These are phyloP conservation scores for Caenorhabditis wallacei DNA, from an alignment of 2,888 invertebrate species.

Conservation along the genomic window DNA sequence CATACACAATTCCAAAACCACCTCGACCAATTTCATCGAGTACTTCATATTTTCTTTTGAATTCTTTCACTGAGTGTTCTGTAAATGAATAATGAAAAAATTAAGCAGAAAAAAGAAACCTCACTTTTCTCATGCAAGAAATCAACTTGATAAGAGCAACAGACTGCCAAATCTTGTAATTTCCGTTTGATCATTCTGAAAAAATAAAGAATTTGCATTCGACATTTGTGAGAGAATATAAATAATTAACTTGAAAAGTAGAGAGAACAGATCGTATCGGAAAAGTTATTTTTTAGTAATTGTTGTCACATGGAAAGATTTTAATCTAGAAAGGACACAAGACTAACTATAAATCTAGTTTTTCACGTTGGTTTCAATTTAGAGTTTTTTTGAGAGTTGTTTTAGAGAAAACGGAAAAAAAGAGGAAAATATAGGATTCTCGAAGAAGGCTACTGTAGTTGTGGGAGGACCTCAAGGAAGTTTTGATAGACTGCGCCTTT, in stretches of 20 bases:
- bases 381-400: not conserved
- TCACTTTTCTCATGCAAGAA: constrained; percentile 80
- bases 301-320: constrained; percentile 23
- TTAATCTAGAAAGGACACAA: constrained; percentile 6
- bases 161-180: constrained; percentile 80
- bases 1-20: constrained; percentile 81
- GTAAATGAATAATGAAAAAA: constrained; percentile 24
- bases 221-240: not conserved
- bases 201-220: constrained; percentile 3
- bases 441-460: not conserved
- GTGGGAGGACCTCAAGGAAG: no score
- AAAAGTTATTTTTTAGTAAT: not conserved
- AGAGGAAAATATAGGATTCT: not conserved
- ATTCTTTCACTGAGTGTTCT: constrained; percentile 77
- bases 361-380: not conserved
- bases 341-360: not conserved
- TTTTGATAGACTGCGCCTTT: not conserved
- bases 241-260: not conserved
- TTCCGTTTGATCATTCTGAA: constrained; percentile 80
- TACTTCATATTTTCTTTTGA: constrained; percentile 75
- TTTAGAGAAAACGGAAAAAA: not conserved
- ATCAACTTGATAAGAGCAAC: constrained; percentile 80
- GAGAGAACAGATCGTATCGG: constrained; percentile 1
- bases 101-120: constrained; percentile 1
- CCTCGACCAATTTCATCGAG: constrained; percentile 80